Conservation (phyloP, 2,113 vertebrate species). For the Phocoena sinus region DNA sequence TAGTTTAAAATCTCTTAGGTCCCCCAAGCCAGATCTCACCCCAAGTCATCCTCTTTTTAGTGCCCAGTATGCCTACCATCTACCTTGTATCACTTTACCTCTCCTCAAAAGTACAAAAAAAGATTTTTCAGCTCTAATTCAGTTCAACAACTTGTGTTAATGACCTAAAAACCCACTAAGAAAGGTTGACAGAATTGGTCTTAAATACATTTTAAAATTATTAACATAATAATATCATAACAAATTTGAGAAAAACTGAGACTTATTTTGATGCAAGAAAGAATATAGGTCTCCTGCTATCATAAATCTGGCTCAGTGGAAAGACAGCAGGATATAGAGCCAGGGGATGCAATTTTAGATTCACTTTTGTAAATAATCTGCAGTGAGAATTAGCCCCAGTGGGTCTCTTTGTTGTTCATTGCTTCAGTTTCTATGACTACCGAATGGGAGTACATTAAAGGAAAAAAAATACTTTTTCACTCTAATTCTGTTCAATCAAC, state of each 20-base stretch:
- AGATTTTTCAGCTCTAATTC: neutral
- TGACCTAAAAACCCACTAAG: neutral
- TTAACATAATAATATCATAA: neutral
- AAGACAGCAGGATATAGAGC: neutral
- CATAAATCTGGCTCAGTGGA: neutral
- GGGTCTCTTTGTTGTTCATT: neutral
- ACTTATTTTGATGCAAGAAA: slow-evolving; percentile 1
- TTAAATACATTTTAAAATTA: neutral
- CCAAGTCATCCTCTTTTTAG: neutral
- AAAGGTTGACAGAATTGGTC: neutral
- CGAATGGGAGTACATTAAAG: neutral
- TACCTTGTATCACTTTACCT: neutral
- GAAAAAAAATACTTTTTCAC: neutral
- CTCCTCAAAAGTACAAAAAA: neutral
- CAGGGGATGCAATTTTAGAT: neutral
- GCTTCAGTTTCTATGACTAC: neutral
- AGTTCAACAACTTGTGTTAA: neutral
- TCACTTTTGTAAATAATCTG: neutral
- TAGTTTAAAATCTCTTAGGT: neutral
- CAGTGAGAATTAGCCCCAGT: neutral
- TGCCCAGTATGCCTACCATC: neutral
- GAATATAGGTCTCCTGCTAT: neutral
- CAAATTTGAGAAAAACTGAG: neutral
- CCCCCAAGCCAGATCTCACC: neutral
- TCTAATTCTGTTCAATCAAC: neutral